Evolutionary conservation across 2,888 invertebrate species (phyloP), one percentile per base, ranked within the genome.

Genomic region (Rhopalosiphum nymphaeae): DNA sequence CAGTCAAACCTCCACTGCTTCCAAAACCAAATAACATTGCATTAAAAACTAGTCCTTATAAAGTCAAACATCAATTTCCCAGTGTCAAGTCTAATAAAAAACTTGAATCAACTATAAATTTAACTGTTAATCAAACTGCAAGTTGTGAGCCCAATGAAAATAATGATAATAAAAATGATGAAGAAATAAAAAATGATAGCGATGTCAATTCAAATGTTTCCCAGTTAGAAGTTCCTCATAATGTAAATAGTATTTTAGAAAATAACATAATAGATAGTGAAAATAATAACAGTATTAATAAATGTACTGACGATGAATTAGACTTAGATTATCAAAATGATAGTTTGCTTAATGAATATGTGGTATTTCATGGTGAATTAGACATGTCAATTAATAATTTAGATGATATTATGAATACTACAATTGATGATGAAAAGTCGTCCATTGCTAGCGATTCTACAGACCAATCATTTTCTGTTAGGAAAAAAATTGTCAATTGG

Each of bases 401-500:
- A 57, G 53, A 85, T 46, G 89, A 90, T 91, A 92, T n/a, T 56
- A 87, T 89, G 57, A 90, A 86, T 36, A 49, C 49, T 0, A 90
- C 56, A 3, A 9, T 67, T n/a, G 94, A 94, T 49, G 90, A 94
- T 53, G 94, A 94, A 86, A 94, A 94, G n/a, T 53, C 36, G 36
- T 95, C 95, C 21, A 92, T 95, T 61, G 94, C 94, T n/a, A 95
- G 92, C 87, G 95, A 95, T n/a, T 93, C 89, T 46, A 94, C 89
- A 67, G 95, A 95, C 26, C 95, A 95, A 89, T 92, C 95, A 78
- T 95, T 94, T 91, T 94, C 95, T 87, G 95, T 95, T 87, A 94
- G 95, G 53, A 95, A 95, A 91, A 95, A 95, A 78, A 94, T 95
- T 46, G 94, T 95, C 86, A 94, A 95, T 78, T 95, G 95, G 95